Evolutionary conservation across 2,888 invertebrate genomes (phyloP), one percentile per base, ranked within the genome.

Genomic region (Lobophora halterata): DNA sequence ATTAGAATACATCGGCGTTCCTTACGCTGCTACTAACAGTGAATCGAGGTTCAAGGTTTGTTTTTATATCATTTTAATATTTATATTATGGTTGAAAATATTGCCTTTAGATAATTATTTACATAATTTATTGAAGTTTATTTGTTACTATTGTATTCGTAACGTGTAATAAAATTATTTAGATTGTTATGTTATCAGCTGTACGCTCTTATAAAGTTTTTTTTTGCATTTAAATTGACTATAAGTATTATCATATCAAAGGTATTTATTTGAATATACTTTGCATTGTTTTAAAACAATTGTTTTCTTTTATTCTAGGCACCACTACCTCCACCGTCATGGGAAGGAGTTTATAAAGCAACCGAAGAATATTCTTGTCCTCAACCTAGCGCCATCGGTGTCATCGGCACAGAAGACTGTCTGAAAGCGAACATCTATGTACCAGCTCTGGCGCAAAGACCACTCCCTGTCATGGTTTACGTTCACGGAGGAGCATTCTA

Each of bases 401-500:
- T 68, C 1, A 43, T 70, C 5, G 86, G 85, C 4, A 46, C 60
- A 5, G 86, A 87, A 65, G 81, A 86, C 39, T 86, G 86, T 33
- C 48, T 86, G 2, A 80, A 74, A 60, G 55, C 77, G 1, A 87
- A 86, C 38, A 68, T 87, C 0, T 83, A 80, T 26, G 75, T 77
- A 2, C 87, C 87, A 33, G 60, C 62, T 0, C 42, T 51, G 9
- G 51, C 62, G 1, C 35, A 49, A 13, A 55, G 40, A 49, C 73
- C 70, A 3, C 39, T 80, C 1, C 72, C 86, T 9, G 86, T 85
- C 1, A 85, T 87, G 85, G 78, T 86, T 0, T 87, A 52, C 28
- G 70, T 86, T 11, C 85, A 87, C 14, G 86, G 86, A 14, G 86
- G 86, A 33, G 83, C 80, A 6, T 87, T 85, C 41, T 24, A 70